A percentile compares a stretch with the other conserved stretches of the same genome.
phyloP scores from a whole-genome alignment of 2,113 vertebrate genomes.

The Petrocephalus zakoni region DNA sequence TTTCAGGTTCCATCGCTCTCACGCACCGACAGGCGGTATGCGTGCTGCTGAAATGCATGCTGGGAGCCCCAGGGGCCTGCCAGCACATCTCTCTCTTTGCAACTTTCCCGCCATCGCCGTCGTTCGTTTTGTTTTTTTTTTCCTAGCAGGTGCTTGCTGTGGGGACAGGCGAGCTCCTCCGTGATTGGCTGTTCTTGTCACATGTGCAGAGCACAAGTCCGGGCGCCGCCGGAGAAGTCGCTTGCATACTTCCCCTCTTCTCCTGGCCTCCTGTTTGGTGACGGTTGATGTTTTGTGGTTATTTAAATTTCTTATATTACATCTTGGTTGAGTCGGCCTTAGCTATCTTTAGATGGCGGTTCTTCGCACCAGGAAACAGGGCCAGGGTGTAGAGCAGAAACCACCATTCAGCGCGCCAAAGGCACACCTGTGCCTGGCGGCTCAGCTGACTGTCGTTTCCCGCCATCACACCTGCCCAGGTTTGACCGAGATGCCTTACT shows the following conservation, averaged over 20 bases:
- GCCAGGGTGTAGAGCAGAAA: neutral
- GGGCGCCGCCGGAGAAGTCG: neutral
- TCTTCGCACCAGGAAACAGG: neutral
- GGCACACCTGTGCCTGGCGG: neutral
- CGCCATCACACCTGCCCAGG: neutral
- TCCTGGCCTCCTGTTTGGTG: slow-evolving; percentile 12
- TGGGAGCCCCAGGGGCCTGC: neutral
- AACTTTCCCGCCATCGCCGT: neutral
- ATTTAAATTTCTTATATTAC: neutral
- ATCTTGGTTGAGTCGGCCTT: neutral
- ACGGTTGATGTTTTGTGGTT: slow-evolving; percentile 19
- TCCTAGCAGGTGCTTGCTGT: neutral
- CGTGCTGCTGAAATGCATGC: slow-evolving; percentile 10
- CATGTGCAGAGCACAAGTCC: neutral
- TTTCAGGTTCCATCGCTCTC: neutral
- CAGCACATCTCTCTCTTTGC: neutral
- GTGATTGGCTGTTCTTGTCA: neutral
- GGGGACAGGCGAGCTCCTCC: neutral
- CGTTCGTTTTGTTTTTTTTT: slow-evolving; percentile 12
- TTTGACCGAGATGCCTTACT: neutral
- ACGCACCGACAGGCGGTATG: neutral
- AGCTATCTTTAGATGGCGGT: slow-evolving; percentile 1
- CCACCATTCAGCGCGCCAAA: slow-evolving; percentile 10
- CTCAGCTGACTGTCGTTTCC: neutral
- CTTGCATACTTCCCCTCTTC: neutral